Base-by-base conservation (phyloP, 2,888 invertebrate species). In the Hirtodrosophila cameraria region DNA sequence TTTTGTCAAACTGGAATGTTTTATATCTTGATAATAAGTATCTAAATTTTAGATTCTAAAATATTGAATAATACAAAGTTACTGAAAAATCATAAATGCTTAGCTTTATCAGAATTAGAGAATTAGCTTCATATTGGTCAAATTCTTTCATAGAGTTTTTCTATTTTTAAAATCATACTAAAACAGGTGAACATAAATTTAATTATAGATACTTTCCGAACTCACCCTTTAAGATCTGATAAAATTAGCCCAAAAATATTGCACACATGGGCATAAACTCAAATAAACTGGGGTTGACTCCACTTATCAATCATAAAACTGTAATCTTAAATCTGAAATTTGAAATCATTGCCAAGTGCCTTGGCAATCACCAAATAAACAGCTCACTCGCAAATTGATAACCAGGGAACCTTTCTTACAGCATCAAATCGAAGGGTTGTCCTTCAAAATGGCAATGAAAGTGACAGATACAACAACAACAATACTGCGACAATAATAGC, bases 361-460 rank as follows among this genome's bases (percentile, higher is more conserved):
- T 33, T 35, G 49, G 42, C 75, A 69, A 75, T 70, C 43, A 39
- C 16, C 73, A 49, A 72, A 76, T 73, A 73, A 73, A 73, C 73
- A 73, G 58, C 61, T 73, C 76, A 76, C 72, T 70, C 30, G 15
- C 46, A 64, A 71, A 71, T 60, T 57, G 76, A 71, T 61, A 74
- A 30, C 27, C 27, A 18, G 28, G 35, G 33, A 25, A 35, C 28
- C 25, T 67, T 28, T 12, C 6, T 31, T 43, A 15, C 13, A 12
- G 27, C 28, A n/a, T 28, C 48, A 36, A 16, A 20, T 48, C 25
- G 46, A 62, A 64, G 77, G 74, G 77, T 72, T 69, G 50, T 45
- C 39, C 77, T 65, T 72, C 30, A 42, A 42, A 50, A 30, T 33
- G 46, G 23, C 49, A 52, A 42, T 53, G 57, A 54, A 57, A 60